Base-by-base conservation (phyloP, 2,888 invertebrate species). In the Muscina levida region DNA sequence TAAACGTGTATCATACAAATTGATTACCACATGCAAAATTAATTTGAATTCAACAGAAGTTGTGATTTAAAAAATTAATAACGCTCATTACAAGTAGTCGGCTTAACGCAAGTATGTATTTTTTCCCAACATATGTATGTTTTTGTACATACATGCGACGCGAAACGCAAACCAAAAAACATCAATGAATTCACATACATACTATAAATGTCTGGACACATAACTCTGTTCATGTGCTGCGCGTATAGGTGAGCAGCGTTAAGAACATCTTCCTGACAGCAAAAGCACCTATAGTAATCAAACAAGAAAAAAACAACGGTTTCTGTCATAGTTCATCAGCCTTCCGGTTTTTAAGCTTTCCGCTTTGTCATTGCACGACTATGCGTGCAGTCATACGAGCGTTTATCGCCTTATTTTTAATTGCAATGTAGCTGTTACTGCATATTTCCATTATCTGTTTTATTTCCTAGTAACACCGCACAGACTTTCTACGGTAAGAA, bases 1-100 rank as follows among this genome's bases (percentile, higher is more conserved):
- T n/a, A 13, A 26, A 15, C 22, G 17, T 65, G 67, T 77, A 59
- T 66, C 53, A 46, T 62, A 51, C 74, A 77, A 82, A 83, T 84
- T 84, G 82, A 84, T 83, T 83, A 77, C 71, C 77, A 26, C 79
- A 81, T 82, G 79, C 72, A 81, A 84, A 83, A 84, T 84, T 84
- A 81, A 83, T 82, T 84, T 79, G 82, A 81, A 84, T 79, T 81
- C 79, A 77, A 74, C 75, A 78, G 82, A 78, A 81, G 82, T 79
- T 79, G 73, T 75, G 81, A 77, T 81, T 83, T 83, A 78, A 82
- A 81, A 79, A 79, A 84, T 84, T 83, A 82, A 82, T 82, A 82
- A 76, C 72, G 59, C 78, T 82, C 83, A 83, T 83, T 81, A 83
- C 73, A 62, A 44, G 17, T 42, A 46, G 44, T 19, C 59, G 70